Conservation (phyloP, 2,113 vertebrate species). For the Caranx ignobilis region DNA sequence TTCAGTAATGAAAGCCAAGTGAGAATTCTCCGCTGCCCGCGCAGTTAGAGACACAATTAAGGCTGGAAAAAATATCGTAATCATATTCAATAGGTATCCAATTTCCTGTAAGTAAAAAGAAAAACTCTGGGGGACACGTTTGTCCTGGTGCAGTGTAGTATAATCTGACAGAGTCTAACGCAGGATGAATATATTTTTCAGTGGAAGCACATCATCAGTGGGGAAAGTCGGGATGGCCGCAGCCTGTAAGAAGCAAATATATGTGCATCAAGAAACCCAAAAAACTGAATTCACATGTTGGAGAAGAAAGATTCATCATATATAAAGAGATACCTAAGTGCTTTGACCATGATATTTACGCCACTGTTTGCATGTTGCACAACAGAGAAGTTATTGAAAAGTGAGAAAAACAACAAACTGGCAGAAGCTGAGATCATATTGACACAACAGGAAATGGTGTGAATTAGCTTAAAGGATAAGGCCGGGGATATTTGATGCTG, state of each 20-base stretch:
- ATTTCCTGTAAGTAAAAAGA: background rate
- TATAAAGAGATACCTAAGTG: background rate
- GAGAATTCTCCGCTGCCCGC: background rate
- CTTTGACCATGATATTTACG: background rate
- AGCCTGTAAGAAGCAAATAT: background rate
- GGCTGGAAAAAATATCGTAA: background rate
- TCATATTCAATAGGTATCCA: background rate
- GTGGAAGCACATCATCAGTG: slow-evolving; percentile 4
- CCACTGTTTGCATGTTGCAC: background rate
- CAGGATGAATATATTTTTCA: slow-evolving; percentile 24
- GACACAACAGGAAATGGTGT: background rate
- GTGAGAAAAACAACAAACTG: background rate
- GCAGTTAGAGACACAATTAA: background rate
- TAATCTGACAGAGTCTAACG: background rate
- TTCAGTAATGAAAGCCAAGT: slow-evolving; percentile 33
- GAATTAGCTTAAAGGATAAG: background rate
- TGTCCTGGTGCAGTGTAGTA: background rate
- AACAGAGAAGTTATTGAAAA: background rate
- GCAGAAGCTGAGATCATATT: background rate
- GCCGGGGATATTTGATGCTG: background rate
- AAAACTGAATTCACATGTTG: background rate
- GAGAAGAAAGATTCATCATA: background rate
- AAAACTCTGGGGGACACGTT: background rate
- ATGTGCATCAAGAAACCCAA: background rate
- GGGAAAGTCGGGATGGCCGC: background rate